A percentile compares a stretch with the other conserved stretches of the same genome.
Evolutionary conservation across 53 echinoderm and acorn worm genomes (phyloP).

Genomic region (Holothuria leucospilota): DNA sequence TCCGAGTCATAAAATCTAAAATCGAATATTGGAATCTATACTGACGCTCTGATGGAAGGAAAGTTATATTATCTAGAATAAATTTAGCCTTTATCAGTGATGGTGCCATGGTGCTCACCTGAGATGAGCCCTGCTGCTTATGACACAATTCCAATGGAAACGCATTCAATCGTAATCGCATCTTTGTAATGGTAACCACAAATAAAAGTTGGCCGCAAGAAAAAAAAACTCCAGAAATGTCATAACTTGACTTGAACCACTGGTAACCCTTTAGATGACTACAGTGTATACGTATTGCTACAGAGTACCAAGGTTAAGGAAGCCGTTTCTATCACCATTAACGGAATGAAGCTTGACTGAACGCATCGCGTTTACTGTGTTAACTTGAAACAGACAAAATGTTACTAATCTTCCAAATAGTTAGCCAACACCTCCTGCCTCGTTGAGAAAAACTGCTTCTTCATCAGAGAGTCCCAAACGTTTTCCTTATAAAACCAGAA

Average conservation of each 20-base stretch:
- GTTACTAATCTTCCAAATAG: background rate
- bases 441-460: background rate
- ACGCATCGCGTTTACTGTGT: background rate
- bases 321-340: background rate
- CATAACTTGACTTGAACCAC: background rate
- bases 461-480: constrained; percentile 11
- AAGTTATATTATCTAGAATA: too few relatives aligned
- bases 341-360: constrained; percentile 4
- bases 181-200: constrained; percentile 12
- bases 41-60: too few relatives aligned
- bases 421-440: constrained; percentile 14
- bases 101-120: background rate
- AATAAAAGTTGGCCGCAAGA: background rate
- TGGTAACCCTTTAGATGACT: background rate
- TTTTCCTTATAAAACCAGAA: constrained; percentile 4
- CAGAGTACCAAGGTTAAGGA: background rate
- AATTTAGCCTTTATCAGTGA: too few relatives aligned
- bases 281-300: background rate
- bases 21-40: too few relatives aligned
- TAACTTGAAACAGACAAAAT: background rate
- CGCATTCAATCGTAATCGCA: background rate
- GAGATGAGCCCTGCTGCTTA: constrained; percentile 3
- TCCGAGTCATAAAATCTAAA: too few relatives aligned
- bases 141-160: background rate
- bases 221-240: constrained; percentile 8